Conservation (phyloP, 2,113 vertebrate genomes). For the Nymphicus hollandicus region DNA sequence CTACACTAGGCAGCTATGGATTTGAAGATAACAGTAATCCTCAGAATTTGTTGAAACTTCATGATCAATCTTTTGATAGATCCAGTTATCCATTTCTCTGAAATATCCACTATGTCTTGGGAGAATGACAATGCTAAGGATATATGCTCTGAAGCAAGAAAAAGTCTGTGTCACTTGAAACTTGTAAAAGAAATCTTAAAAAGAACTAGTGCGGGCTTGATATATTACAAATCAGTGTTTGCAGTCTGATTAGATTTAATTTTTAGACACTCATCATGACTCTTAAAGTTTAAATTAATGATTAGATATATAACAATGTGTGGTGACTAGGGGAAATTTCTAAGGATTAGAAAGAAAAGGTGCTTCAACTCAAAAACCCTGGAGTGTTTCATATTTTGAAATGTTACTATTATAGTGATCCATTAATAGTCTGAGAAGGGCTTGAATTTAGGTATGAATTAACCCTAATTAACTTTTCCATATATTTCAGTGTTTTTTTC, state of each 20-base stretch:
- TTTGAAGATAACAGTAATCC: background rate
- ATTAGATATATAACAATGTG: background rate
- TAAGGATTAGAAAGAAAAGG: background rate
- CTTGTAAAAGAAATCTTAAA: background rate
- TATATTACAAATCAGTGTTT: background rate
- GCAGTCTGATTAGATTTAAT: background rate
- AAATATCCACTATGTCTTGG: background rate
- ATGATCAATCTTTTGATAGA: background rate
- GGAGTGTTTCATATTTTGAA: background rate
- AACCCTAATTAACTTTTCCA: background rate
- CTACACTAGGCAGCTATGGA: background rate
- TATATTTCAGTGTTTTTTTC: background rate
- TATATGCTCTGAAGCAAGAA: background rate
- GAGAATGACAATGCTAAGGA: background rate
- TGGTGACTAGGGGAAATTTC: background rate
- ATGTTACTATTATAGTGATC: background rate
- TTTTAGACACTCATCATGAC: background rate
- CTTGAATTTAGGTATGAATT: background rate
- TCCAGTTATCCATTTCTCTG: background rate
- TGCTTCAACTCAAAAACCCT: background rate
- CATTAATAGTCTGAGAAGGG: background rate
- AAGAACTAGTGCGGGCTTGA: background rate
- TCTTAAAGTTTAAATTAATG: background rate
- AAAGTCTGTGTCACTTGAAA: background rate
- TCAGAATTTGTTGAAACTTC: background rate